Evolutionary conservation across 2,888 invertebrate species (phyloP).

Genomic region (Drosophila sordidapex): DNA sequence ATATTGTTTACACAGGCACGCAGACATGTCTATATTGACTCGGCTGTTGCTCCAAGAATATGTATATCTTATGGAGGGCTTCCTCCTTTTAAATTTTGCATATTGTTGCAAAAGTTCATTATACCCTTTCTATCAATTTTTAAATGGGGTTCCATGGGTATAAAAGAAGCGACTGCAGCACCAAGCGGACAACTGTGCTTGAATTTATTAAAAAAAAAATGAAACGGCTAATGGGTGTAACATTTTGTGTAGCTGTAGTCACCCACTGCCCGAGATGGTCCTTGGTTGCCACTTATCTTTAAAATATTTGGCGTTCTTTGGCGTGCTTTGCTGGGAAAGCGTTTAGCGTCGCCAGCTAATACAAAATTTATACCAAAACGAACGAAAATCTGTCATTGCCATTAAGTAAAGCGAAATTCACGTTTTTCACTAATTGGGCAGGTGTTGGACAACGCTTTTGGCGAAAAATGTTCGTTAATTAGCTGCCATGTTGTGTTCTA

Average conservation of each 20-base stretch:
- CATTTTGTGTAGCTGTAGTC: slow-evolving; percentile 49
- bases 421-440: slow-evolving; percentile 71
- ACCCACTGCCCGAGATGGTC: slow-evolving; percentile 28
- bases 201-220: slow-evolving; percentile 61
- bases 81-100: neutral
- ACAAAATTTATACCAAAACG: slow-evolving; percentile 67
- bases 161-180: neutral
- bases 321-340: slow-evolving; percentile 37
- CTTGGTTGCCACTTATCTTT: slow-evolving; percentile 65
- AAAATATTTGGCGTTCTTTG: slow-evolving; percentile 70
- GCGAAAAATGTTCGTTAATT: slow-evolving; percentile 66
- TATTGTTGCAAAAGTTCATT: neutral
- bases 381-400: slow-evolving; percentile 73
- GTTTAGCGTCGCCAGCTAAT: slow-evolving; percentile 63
- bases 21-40: neutral
- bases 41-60: neutral
- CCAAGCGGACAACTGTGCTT: slow-evolving; percentile 65
- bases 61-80: neutral
- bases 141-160: neutral
- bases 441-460: slow-evolving; percentile 52
- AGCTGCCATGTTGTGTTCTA: slow-evolving; percentile 74
- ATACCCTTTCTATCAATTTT: neutral
- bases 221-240: slow-evolving; percentile 66
- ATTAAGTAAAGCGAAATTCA: slow-evolving; percentile 63
- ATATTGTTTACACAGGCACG: neutral